These are phyloP conservation scores for Glyptemys insculpta DNA, from an alignment of 2,797 vertebrate genomes.

Conservation along the genomic window DNA sequence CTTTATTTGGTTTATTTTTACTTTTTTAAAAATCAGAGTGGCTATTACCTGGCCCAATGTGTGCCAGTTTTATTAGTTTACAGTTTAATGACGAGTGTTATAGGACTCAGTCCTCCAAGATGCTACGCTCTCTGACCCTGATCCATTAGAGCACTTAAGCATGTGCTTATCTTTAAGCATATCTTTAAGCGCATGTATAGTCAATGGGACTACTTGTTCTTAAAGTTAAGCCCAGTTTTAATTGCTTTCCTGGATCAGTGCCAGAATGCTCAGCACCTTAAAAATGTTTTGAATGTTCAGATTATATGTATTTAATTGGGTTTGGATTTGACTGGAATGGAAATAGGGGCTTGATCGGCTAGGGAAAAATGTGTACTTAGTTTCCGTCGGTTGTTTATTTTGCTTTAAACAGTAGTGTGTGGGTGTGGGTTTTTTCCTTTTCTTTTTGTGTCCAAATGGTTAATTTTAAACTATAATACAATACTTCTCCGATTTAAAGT, in stretches of 20 bases:
- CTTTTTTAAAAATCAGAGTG: not conserved
- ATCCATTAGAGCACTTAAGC: not conserved
- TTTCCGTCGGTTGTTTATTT: not conserved
- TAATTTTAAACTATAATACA: not conserved
- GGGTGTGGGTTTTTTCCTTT: not conserved
- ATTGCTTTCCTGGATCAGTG: not conserved
- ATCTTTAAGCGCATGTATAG: not conserved
- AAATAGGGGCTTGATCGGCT: not conserved
- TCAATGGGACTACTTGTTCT: not conserved
- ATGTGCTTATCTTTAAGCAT: not conserved
- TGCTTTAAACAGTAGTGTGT: not conserved
- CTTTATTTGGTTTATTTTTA: not conserved
- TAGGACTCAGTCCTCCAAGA: not conserved
- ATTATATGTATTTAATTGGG: not conserved
- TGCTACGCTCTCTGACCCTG: not conserved
- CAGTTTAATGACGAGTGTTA: not conserved
- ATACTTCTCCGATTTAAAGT: not conserved
- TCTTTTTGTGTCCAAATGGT: not conserved
- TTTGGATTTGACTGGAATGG: not conserved
- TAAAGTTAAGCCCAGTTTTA: not conserved
- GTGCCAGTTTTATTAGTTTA: not conserved
- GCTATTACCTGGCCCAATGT: fast-evolving
- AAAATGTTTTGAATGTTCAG: not conserved
- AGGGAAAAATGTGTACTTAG: not conserved
- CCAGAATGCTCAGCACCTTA: not conserved